These are phyloP conservation scores for Isichthys henryi DNA, from an alignment of 2,113 vertebrate genomes.

Conservation along the genomic window DNA sequence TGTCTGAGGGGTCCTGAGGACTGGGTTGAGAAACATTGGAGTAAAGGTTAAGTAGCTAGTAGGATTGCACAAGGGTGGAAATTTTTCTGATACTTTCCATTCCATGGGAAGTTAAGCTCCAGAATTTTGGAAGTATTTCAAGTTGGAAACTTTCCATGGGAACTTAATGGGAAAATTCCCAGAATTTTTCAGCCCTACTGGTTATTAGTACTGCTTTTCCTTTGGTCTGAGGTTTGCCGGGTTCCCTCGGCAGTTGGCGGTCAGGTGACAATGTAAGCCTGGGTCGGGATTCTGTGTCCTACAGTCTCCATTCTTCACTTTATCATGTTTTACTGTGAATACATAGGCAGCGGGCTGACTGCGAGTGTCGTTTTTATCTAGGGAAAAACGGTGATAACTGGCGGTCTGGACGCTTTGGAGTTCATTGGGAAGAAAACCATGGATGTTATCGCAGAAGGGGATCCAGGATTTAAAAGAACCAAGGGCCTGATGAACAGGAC, in stretches of 20 bases:
- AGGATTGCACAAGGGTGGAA: too few relatives aligned
- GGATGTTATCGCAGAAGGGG: constrained; percentile 95
- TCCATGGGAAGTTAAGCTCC: too few relatives aligned
- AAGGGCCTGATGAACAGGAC: constrained; percentile 82
- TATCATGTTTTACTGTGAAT: background rate
- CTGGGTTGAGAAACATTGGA: background rate
- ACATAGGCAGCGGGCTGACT: background rate
- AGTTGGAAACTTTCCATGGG: too few relatives aligned
- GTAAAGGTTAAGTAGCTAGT: background rate
- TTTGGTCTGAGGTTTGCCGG: background rate
- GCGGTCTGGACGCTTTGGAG: constrained; percentile 91
- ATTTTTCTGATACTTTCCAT: too few relatives aligned
- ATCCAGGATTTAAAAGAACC: constrained; percentile 93
- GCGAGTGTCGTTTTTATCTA: constrained; percentile 36
- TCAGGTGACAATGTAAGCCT: background rate
- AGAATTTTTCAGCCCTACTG: too few relatives aligned
- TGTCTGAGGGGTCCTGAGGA: background rate
- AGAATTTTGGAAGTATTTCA: too few relatives aligned
- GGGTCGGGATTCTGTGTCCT: background rate
- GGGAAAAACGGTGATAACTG: constrained; percentile 84
- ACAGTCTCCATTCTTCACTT: background rate
- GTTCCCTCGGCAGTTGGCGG: background rate
- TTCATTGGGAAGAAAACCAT: constrained; percentile 98
- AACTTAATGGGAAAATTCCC: too few relatives aligned
- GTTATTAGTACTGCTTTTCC: background rate